Evolutionary conservation across 1,140 invertebrate genomes (phyloP), one percentile per base, ranked within the genome.

Genomic region (Whitmania pigra): DNA sequence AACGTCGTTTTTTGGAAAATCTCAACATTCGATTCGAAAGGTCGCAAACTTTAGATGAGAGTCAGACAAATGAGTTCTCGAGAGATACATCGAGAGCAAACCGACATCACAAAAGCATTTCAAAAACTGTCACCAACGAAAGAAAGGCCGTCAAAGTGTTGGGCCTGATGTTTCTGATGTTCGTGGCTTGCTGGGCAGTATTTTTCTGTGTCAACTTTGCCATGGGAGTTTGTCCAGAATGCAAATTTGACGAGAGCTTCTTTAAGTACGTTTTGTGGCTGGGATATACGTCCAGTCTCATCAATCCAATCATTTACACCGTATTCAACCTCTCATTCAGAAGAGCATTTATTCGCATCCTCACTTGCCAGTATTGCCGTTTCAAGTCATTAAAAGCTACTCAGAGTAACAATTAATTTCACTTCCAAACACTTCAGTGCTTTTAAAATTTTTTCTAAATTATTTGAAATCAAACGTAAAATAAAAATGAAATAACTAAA

Each of bases 81-180:
- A 49, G 15, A 49, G 43, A 49, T 49, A 49, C 43, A 49, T 49
- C 43, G 15, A 49, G 18, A n/a, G 13, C 22, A 63, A 22, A 63
- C 22, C 57, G 57, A 25, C 57, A 63, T 22, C 15, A 63, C 57
- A 63, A 63, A 22, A 63, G 57, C 57, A 63, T 31, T 22, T 63
- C 57, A 13, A 63, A 63, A 63, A 63, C 69, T 27, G 78, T 79
- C 3, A 71, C 73, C 66, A 83, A 77, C 53, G 92, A 95, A 79
- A 91, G 93, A 77, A 94, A 94, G 79, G 92, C 92, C 0, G 94
- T 91, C n/a, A 93, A 94, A 83, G 72, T 94, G 0, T 82, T 94
- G 7, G 92, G 92, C 0, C 89, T 94, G 0, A 91, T 95, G 0
- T 95, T 94, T 82, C 92, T 93, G 78, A 92, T 91, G 0, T 95